Evolutionary conservation across 2,888 invertebrate genomes (phyloP).

Genomic region (Molorchus minor): DNA sequence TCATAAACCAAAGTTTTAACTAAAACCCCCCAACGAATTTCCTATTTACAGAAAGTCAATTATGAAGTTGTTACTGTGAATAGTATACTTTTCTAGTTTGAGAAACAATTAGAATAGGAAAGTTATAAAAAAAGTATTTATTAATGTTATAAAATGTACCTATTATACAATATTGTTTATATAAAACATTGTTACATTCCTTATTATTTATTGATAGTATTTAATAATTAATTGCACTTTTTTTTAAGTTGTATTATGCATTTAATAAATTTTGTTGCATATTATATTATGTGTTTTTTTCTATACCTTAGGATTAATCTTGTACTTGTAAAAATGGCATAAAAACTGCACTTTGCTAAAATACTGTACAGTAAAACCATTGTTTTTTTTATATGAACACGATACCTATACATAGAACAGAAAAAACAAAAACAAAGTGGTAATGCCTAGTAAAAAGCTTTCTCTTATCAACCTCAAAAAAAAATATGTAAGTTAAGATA

Average conservation of each 20-base stretch:
- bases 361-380: too few species aligned
- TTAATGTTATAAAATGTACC: conserved; percentile 26
- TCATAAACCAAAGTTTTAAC: conserved; percentile 19
- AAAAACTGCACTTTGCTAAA: not conserved
- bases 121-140: conserved; percentile 26
- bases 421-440: too few species aligned
- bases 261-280: conserved; percentile 34
- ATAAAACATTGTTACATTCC: conserved; percentile 53
- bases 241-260: conserved; percentile 39
- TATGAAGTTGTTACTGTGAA: conserved; percentile 14
- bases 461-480: too few species aligned
- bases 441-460: too few species aligned
- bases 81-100: conserved; percentile 4
- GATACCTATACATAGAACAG: too few species aligned
- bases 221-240: conserved; percentile 51
- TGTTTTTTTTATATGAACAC: too few species aligned
- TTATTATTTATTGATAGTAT: conserved; percentile 50
- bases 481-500: too few species aligned
- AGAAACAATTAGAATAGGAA: conserved; percentile 9
- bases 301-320: conserved; percentile 1
- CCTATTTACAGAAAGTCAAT: conserved; percentile 16
- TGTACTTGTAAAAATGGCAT: conserved; percentile 6
- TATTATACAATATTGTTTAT: conserved; percentile 28
- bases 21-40: conserved; percentile 10
- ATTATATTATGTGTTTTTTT: not conserved